These are phyloP conservation scores for Periphyllus acericola DNA, from an alignment of 2,888 invertebrate genomes.

Conservation along the genomic window DNA sequence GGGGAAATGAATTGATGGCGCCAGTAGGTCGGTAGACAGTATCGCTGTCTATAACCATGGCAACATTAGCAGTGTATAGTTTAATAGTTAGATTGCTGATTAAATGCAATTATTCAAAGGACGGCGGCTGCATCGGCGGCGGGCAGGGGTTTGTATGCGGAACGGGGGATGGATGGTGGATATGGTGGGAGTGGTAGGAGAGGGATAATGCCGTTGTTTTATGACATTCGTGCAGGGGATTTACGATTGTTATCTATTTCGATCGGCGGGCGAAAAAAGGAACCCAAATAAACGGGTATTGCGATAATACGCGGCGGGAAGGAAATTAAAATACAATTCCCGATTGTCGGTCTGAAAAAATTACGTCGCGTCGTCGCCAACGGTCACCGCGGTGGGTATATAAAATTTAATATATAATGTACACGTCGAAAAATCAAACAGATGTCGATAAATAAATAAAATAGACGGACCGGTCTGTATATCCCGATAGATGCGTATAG, in stretches of 20 bases:
- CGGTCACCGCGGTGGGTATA: too few relatives aligned
- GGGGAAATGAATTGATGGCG: constrained; percentile 52
- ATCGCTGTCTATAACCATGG: constrained; percentile 59
- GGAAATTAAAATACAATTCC: not conserved
- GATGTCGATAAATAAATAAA: too few relatives aligned
- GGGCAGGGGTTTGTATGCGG: not conserved
- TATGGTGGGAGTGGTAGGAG: not conserved
- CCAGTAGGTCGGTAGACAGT: constrained; percentile 51
- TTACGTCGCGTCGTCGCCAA: not conserved
- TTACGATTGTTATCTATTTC: constrained; percentile 24
- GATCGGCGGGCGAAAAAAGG: not conserved
- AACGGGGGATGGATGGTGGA: not conserved
- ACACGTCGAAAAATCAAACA: too few relatives aligned
- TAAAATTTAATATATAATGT: too few relatives aligned
- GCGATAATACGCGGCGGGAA: not conserved
- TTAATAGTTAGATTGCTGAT: constrained; percentile 57
- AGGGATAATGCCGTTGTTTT: not conserved
- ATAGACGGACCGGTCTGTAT: too few relatives aligned
- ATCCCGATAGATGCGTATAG: too few relatives aligned
- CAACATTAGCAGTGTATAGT: constrained; percentile 45
- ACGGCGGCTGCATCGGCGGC: not conserved
- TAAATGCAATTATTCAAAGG: constrained; percentile 58
- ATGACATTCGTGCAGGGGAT: constrained; percentile 30
- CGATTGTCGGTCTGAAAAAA: not conserved
- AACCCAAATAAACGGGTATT: not conserved